Conservation (phyloP, 2,888 invertebrate genomes). For the Drosophila limbata region DNA sequence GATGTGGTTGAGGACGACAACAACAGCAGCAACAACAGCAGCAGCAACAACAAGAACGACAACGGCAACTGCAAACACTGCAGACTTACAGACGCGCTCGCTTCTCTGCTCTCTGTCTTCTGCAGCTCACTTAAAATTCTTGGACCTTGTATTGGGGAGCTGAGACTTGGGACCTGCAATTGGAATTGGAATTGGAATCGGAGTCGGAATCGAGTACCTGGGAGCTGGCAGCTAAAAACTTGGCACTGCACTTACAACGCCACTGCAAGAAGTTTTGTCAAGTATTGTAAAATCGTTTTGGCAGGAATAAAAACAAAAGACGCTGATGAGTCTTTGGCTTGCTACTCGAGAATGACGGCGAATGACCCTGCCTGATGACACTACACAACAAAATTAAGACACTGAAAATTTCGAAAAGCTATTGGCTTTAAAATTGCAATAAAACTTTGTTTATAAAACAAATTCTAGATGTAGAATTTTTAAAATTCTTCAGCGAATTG, state of each 20-base stretch:
- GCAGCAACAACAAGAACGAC: constrained; percentile 23
- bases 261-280: constrained; percentile 68
- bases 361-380: constrained; percentile 37
- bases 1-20: constrained; percentile 44
- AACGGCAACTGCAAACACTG: constrained; percentile 65
- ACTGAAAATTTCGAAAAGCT: background rate
- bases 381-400: constrained; percentile 15
- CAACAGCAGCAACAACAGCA: constrained; percentile 25
- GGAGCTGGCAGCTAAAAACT: constrained; percentile 17
- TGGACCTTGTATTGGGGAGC: constrained; percentile 68
- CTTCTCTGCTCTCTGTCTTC: constrained; percentile 17
- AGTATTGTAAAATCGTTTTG: constrained; percentile 77
- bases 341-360: constrained; percentile 24
- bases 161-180: constrained; percentile 16
- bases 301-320: constrained; percentile 63
- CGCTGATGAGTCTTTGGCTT: constrained; percentile 49
- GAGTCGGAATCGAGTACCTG: constrained; percentile 9
- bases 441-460: too few species aligned
- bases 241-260: constrained; percentile 45
- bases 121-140: constrained; percentile 79
- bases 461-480: too few species aligned
- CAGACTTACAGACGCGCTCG: constrained; percentile 72
- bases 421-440: too few species aligned
- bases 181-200: background rate
- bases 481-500: too few species aligned